Base-by-base conservation (phyloP, 37 sponge, comb jelly and placozoan species). In the Cladorhizidae sp. region DNA sequence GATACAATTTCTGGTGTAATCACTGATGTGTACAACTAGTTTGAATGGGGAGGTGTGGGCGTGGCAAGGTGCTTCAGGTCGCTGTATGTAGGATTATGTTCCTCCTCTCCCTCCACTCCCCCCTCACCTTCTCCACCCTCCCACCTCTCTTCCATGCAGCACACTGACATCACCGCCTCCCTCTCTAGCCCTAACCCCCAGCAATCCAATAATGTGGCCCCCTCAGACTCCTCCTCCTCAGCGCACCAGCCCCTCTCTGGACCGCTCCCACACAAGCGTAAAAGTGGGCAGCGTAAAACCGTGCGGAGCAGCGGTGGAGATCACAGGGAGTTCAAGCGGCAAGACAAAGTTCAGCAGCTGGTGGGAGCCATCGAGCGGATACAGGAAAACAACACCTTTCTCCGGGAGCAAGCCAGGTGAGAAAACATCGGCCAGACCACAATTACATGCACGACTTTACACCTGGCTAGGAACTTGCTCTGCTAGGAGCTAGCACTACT, bases 291-390 rank as follows among this genome's bases (percentile, higher is more conserved):
- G 74, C n/a, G 76, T 28, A 42, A 40, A 49, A 40, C 65, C 9
- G 51, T 2, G n/a, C 26, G 40, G 37, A 15, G 35, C 21, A 32
- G 64, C 50, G 12, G 28, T 28, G 67, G 31, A 11, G 35, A 25
- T 33, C 56, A 77, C 57, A 43, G 85, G 35, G 78, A 59, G 62
- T 76, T 76, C 45, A 59, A 57, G n/a, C 41, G 32, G 32, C 26
- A 84, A 20, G 76, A 76, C 35, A 67, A 49, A n/a, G 84, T 57
- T 1, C n/a, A 59, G 41, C 50, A 70, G 58, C 51, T 85, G 38
- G 35, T 45, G 54, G 58, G n/a, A 8, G 83, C 83, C 22, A 70
- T 65, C 8, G 76, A 81, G 28, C 67, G 52, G 29, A 59, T 87
- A 1, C 71, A 21, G 58, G 84, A 78, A 29, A 79, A 76, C 50